Conservation (phyloP, 2,888 invertebrate species). For the Eilema caniola region DNA sequence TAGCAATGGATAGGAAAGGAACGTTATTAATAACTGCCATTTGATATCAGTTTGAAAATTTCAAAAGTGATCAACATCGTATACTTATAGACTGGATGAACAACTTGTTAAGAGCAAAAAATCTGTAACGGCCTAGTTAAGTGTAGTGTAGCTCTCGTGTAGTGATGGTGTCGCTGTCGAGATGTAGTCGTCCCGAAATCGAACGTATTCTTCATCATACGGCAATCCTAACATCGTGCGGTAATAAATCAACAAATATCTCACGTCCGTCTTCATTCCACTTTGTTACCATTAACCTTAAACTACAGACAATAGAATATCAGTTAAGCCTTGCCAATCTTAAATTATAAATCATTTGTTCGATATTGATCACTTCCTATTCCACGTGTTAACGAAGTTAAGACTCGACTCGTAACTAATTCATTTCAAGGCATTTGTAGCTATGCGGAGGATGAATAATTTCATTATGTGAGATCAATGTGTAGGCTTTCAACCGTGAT, state of each 20-base stretch:
- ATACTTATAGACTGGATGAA: too few relatives aligned
- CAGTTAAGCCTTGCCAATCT: conserved; percentile 2
- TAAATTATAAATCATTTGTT: conserved; percentile 4
- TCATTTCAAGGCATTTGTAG: conserved; percentile 6
- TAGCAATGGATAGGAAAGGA: background rate
- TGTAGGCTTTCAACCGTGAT: background rate
- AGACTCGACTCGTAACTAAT: background rate
- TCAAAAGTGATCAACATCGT: too few relatives aligned
- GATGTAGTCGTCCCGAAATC: too few relatives aligned
- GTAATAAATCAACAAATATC: background rate
- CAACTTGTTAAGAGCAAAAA: background rate
- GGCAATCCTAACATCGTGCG: background rate
- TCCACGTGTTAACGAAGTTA: conserved; percentile 3
- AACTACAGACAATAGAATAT: background rate
- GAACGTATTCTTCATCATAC: background rate
- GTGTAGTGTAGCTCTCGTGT: background rate
- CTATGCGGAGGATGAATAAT: background rate
- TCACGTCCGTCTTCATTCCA: background rate
- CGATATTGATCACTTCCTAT: background rate
- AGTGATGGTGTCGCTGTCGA: background rate
- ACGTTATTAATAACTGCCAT: background rate
- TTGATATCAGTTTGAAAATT: background rate
- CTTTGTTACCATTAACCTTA: conserved; percentile 1
- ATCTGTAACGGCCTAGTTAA: background rate
- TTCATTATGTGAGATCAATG: background rate